phyloP scores from a whole-genome alignment of 1,140 invertebrate genomes.

The Trichogramma pretiosum region DNA sequence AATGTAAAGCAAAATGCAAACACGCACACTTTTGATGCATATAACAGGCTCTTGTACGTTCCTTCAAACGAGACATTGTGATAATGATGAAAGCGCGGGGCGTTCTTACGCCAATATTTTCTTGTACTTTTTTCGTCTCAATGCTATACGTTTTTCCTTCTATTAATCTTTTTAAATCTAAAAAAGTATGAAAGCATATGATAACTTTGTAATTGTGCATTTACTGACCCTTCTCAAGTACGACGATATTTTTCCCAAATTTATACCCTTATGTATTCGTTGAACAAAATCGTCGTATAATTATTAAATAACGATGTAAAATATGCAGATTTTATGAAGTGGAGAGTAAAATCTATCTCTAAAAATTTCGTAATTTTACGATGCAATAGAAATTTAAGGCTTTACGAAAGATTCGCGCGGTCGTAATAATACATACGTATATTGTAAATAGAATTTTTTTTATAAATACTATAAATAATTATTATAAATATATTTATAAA shows the following conservation, averaged over 20 bases:
- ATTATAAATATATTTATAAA: conserved; percentile 4
- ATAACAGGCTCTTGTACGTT: conserved; percentile 39
- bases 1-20: not conserved
- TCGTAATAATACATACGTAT: conserved; percentile 13
- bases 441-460: conserved; percentile 18
- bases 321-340: not conserved
- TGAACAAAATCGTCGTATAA: too few relatives aligned
- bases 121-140: conserved; percentile 17
- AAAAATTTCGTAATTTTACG: too few relatives aligned
- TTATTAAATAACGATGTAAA: not conserved
- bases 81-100: conserved; percentile 39
- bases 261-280: too few relatives aligned
- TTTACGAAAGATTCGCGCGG: conserved; percentile 16
- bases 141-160: conserved; percentile 3
- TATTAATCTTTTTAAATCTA: conserved; percentile 1
- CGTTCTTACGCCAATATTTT: conserved; percentile 16
- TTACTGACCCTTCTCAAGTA: conserved; percentile 11
- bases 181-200: conserved; percentile 6
- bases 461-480: conserved; percentile 16
- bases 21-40: conserved; percentile 20
- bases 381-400: conserved; percentile 15
- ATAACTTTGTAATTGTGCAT: conserved; percentile 11
- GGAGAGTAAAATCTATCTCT: too few relatives aligned
- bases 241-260: too few relatives aligned
- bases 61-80: conserved; percentile 45